Conservation (phyloP, 2,797 vertebrate species). For the Pangasius sanitwongsei region DNA sequence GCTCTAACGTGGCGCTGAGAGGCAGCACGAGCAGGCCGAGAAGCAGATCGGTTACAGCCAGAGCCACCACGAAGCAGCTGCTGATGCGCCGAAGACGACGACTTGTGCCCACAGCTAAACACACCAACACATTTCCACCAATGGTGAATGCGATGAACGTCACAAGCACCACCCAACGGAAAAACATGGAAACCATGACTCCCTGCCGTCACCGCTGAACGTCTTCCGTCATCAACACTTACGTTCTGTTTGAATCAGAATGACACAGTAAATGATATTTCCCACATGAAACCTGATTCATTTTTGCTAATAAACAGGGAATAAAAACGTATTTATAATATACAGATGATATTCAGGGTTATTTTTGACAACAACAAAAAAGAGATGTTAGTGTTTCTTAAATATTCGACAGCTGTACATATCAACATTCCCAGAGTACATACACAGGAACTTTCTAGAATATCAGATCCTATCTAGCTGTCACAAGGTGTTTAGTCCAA, state of each 20-base stretch:
- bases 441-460: background rate
- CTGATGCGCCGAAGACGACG: slow-evolving; percentile 82
- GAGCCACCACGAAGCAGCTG: slow-evolving; percentile 90
- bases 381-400: background rate
- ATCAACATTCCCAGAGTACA: background rate
- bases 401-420: background rate
- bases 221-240: background rate
- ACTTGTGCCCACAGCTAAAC: slow-evolving; percentile 86
- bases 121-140: slow-evolving; percentile 88
- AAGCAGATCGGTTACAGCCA: slow-evolving; percentile 90
- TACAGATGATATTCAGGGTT: background rate
- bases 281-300: background rate
- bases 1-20: slow-evolving; percentile 83
- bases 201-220: background rate
- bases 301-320: background rate
- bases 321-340: background rate
- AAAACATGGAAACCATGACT: slow-evolving; percentile 67
- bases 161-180: slow-evolving; percentile 75
- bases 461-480: background rate
- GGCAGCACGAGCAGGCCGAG: slow-evolving; percentile 91
- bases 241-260: background rate
- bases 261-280: background rate
- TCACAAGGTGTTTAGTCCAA: background rate
- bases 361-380: background rate
- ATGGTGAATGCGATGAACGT: slow-evolving; percentile 82